Base-by-base conservation (phyloP, 37 sponge, comb jelly and placozoan species). In the Oscarella lobularis region DNA sequence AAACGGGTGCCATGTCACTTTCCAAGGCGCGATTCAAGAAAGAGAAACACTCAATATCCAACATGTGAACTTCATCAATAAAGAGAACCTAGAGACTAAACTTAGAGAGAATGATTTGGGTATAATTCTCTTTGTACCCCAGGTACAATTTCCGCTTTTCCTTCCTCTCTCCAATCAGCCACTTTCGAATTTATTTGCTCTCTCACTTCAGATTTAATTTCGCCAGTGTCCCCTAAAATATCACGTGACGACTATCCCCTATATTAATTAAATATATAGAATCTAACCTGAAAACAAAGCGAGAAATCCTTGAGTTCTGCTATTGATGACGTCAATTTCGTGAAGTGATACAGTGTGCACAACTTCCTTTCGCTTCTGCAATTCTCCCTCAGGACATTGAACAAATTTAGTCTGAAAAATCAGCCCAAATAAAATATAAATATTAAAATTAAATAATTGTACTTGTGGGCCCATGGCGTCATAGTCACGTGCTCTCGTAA, bases 381-480 rank as follows among this genome's bases (percentile, higher is more conserved):
- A 79, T 67, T 96, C 98, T 35, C 98, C 98, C 81, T 96, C 98
- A 2, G 98, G 98, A 73, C 98, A 96, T 75, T 96, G 98, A 31
- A 92, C 98, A 85, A 92, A 96, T 82, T 92, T 96, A 33, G 90
- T 89, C 90, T 89, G 83, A 2, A 27, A 0, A 66, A 27, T 9
- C 2, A 38, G 31, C 4, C 35, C 31, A 32, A 60, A 1, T 68
- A 4, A 20, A 68, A 5, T 14, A 68, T 32, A 31, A 5, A 68
- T 29, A 35, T 35, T 30, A 20, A 68, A 27, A 20, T 20, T 27
- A 20, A 27, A 48, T 48, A 48, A 9, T 27, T 20, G 20, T 33
- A 89, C 90, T 86, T 94, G 96, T 31, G 98, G 93, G 31, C 98
- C 98, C 98, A 96, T 96, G 0, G 98, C 98, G 76, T 96, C 98